Evolutionary conservation across 2,797 vertebrate species (phyloP).

Genomic region (Neopelma chrysocephalum): DNA sequence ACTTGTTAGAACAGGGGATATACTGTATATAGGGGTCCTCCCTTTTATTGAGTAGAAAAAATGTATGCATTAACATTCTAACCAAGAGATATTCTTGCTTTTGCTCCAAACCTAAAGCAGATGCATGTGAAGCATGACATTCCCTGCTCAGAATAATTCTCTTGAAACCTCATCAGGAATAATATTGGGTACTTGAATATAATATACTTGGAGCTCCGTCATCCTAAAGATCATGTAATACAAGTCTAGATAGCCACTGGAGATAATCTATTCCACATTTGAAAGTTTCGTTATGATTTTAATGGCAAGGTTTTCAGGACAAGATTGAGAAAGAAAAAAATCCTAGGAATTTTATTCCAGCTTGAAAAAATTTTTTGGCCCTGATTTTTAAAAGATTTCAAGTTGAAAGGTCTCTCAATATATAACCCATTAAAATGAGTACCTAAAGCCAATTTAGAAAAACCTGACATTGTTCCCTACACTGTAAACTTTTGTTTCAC

Average conservation of each 20-base stretch:
- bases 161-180: constrained; percentile 15
- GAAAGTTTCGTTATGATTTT: neutral
- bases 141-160: neutral
- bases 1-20: neutral
- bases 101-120: neutral
- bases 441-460: neutral
- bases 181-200: neutral
- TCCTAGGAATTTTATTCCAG: neutral
- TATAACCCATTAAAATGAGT: neutral
- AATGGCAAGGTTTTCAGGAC: neutral
- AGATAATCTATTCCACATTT: constrained; percentile 8
- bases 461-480: neutral
- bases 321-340: neutral
- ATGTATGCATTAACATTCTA: neutral
- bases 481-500: neutral
- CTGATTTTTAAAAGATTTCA: neutral
- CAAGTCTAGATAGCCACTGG: neutral
- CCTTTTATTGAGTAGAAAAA: neutral
- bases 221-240: neutral
- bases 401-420: neutral
- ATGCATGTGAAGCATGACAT: neutral
- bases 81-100: neutral
- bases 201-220: neutral
- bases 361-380: neutral
- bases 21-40: neutral